Evolutionary conservation across 2,797 vertebrate genomes (phyloP), one percentile per base, ranked within the genome.

Genomic region (Zalophus californianus): DNA sequence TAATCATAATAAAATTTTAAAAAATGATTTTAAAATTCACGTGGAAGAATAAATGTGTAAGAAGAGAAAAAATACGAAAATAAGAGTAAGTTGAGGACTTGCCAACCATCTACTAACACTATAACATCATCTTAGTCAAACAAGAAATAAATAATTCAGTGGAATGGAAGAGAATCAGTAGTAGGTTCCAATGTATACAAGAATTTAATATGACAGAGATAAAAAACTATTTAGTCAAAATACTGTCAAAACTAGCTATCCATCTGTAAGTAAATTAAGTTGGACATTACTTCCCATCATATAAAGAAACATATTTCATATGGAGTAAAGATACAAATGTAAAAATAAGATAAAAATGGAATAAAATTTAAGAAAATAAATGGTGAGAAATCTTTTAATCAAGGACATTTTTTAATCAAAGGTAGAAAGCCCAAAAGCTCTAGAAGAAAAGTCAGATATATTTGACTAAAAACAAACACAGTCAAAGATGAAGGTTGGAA

Each of bases 211-310:
- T 73, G 48, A 56, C 35, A 52, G 4, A 82, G 41, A 29, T 14
- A 68, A 25, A 80, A 73, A 89, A 52, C 13, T 44, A 75, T n/a
- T 79, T 90, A 85, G 41, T 93, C 10, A 94, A 88, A 94, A 91
- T 44, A 4, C 15, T 77, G 10, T 89, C 32, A 85, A 96, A 91
- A 73, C 23, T 72, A 84, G 12, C 9, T 62, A 86, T 27, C 20
- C 3, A 50, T 83, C n/a, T 95, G 38, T 91, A 93, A 91, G 48
- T 38, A 78, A 91, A 89, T 60, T 89, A 95, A 95, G 50, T 89
- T 86, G 54, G 16, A 44, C 68, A 48, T 44, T 85, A 75, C 48
- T 80, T 96, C 25, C 16, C 23, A 75, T 70, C 5, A 82, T 75
- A 77, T 29, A 90, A 92, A 91, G 64, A 91, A 86, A 87, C 10